A percentile compares a stretch with the other conserved stretches of the same genome.
Conservation (phyloP, 2,888 invertebrate genomes). For the Campoplex nolae region DNA sequence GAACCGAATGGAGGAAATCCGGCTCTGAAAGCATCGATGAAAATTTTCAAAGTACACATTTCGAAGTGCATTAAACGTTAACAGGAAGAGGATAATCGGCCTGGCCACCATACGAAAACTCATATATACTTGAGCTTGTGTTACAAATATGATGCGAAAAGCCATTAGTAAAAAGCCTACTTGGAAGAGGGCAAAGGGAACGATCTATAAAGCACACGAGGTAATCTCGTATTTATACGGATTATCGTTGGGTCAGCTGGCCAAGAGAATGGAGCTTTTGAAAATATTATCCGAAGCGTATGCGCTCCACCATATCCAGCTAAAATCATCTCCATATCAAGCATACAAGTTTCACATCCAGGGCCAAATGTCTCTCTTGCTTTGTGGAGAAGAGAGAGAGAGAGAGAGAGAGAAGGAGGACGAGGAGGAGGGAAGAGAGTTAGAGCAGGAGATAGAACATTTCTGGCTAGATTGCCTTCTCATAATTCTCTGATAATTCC, state of each 20-base stretch:
- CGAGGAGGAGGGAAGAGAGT: not conserved
- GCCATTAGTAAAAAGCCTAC: slow-evolving; percentile 6
- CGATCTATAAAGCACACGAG: slow-evolving; percentile 21
- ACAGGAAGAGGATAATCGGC: not conserved
- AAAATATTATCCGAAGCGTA: slow-evolving; percentile 54
- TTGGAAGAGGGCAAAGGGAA: not conserved
- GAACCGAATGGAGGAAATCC: no score
- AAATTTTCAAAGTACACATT: not conserved
- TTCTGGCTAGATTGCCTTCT: slow-evolving; percentile 53
- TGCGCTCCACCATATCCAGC: slow-evolving; percentile 29
- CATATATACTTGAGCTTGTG: not conserved
- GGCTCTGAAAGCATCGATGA: no score
- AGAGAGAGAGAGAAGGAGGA: not conserved
- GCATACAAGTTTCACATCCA: slow-evolving; percentile 34
- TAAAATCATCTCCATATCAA: slow-evolving; percentile 56
- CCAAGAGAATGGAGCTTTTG: slow-evolving; percentile 46
- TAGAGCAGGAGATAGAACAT: slow-evolving; percentile 18
- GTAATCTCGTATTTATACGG: slow-evolving; percentile 62
- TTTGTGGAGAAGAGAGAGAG: not conserved
- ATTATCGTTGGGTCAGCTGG: slow-evolving; percentile 54
- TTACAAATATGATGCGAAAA: not conserved
- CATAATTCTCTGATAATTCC: slow-evolving; percentile 68
- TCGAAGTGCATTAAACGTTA: not conserved
- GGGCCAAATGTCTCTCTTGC: slow-evolving; percentile 20
- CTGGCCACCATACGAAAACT: not conserved